Evolutionary conservation across 1,140 invertebrate genomes (phyloP).

Genomic region (Micrasema longulum): DNA sequence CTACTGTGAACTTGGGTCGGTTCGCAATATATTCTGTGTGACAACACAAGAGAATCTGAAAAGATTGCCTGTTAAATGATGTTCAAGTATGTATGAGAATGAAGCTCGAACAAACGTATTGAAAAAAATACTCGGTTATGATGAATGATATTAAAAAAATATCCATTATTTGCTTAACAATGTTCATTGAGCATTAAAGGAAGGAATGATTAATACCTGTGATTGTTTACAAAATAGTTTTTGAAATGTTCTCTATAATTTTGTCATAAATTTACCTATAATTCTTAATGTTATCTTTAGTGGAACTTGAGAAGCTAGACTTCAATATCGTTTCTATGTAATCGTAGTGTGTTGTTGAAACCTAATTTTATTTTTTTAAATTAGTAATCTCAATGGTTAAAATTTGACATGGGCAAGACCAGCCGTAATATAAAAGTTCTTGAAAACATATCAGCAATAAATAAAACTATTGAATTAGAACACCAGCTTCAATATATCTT

Average conservation of each 20-base stretch:
- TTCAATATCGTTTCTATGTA: slow-evolving; percentile 2
- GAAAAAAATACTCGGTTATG: too few species aligned
- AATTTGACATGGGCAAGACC: neutral
- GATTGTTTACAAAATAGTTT: slow-evolving; percentile 14
- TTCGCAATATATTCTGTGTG: too few species aligned
- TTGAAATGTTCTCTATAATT: slow-evolving; percentile 15
- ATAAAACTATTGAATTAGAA: too few species aligned
- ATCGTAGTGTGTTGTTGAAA: neutral
- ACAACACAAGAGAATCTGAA: too few species aligned
- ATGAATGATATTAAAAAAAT: too few species aligned
- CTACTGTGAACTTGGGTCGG: too few species aligned
- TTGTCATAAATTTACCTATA: slow-evolving; percentile 3
- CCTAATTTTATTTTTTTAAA: neutral
- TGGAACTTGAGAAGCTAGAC: slow-evolving; percentile 6
- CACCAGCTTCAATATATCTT: too few species aligned
- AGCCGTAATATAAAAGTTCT: too few species aligned
- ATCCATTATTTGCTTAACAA: neutral
- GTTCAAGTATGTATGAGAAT: too few species aligned
- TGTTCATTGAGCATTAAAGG: neutral
- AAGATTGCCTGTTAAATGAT: too few species aligned
- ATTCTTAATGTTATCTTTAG: slow-evolving; percentile 2
- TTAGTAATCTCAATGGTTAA: slow-evolving; percentile 19
- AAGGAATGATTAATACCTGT: slow-evolving; percentile 22
- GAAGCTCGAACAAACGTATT: too few species aligned
- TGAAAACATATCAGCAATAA: too few species aligned